These are phyloP conservation scores for Ericerus pela DNA, from an alignment of 1,140 invertebrate species.

Conservation along the genomic window DNA sequence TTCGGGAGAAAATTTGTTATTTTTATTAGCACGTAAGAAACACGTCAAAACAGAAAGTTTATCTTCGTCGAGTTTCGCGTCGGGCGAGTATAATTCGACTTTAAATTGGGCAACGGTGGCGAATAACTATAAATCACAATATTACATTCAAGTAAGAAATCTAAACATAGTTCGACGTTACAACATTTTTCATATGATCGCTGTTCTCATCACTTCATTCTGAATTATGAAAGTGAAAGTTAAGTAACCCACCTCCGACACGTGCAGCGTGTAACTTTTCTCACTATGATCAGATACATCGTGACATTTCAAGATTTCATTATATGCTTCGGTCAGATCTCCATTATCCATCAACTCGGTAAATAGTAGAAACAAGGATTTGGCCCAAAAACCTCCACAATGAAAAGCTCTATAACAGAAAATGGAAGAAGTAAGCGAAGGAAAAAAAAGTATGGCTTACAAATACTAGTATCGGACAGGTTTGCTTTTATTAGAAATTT, in stretches of 20 bases:
- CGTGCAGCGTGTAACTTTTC: background rate
- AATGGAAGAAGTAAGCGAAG: too few species aligned
- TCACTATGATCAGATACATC: background rate
- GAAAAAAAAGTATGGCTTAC: too few species aligned
- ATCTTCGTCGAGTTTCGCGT: conserved; percentile 4
- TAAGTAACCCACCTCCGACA: background rate
- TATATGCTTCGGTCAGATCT: background rate
- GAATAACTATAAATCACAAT: background rate
- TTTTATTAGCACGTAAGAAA: background rate
- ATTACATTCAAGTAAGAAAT: background rate
- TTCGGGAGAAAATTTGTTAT: background rate
- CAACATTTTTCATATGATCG: too few species aligned
- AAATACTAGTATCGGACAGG: too few species aligned
- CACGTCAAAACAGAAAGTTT: conserved; percentile 1
- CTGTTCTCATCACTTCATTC: too few species aligned
- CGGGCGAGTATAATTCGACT: background rate
- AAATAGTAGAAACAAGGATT: background rate
- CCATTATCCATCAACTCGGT: background rate
- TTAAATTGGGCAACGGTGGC: background rate
- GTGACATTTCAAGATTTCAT: conserved; percentile 2
- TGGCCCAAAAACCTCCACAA: background rate
- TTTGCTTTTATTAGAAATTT: too few species aligned
- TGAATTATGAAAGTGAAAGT: too few species aligned
- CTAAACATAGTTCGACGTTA: too few species aligned
- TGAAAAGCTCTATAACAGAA: conserved; percentile 1